Evolutionary conservation across 2,113 vertebrate species (phyloP).

Genomic region (Myrmophylax atrothorax): DNA sequence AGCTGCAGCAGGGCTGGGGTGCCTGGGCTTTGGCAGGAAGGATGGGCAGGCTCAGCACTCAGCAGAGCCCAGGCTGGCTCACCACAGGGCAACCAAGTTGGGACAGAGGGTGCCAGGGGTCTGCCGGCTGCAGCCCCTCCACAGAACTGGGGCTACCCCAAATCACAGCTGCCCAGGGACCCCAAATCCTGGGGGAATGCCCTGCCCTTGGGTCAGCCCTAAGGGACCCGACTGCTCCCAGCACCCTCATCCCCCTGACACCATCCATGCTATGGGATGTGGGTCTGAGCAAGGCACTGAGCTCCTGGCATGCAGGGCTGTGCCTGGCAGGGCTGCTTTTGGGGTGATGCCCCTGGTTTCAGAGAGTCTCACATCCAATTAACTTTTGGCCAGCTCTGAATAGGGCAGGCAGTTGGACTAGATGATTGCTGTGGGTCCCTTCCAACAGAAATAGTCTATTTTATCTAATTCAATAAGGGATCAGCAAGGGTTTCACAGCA

Average conservation of each 20-base stretch:
- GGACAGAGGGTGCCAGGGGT: not conserved
- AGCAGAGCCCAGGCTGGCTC: not conserved
- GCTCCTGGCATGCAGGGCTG: not conserved
- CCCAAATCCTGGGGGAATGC: not conserved
- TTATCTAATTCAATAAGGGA: not conserved
- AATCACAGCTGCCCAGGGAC: not conserved
- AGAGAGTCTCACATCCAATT: not conserved
- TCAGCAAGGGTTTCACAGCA: accelerated
- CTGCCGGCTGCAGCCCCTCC: not conserved
- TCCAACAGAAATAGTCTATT: not conserved
- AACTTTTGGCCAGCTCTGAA: not conserved
- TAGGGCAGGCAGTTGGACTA: not conserved
- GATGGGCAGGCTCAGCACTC: not conserved
- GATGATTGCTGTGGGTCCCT: not conserved
- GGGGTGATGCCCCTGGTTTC: not conserved
- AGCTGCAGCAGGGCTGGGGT: not conserved
- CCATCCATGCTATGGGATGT: accelerated
- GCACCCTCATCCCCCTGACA: not conserved
- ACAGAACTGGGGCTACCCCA: not conserved
- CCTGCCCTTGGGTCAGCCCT: not conserved
- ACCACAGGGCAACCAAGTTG: not conserved
- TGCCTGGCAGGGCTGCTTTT: not conserved
- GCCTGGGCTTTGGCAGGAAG: not conserved
- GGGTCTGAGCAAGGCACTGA: not conserved
- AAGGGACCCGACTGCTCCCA: not conserved